Evolutionary conservation across 2,113 vertebrate genomes (phyloP).

Genomic region (Oreochromis niloticus): DNA sequence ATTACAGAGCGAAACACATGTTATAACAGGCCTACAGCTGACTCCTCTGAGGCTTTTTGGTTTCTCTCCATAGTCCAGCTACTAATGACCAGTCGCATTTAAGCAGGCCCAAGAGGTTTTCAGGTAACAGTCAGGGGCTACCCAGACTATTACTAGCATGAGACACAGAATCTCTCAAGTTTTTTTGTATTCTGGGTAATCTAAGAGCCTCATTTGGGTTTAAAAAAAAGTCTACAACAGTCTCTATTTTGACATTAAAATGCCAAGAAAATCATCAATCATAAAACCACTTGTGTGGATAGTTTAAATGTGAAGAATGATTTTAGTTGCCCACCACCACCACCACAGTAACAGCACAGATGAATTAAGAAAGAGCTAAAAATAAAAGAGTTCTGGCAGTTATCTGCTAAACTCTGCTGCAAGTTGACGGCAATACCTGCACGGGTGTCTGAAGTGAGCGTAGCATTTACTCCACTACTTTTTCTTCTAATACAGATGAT

Average conservation of each 20-base stretch:
- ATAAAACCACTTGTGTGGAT: neutral
- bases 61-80: no score
- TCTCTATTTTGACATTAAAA: neutral
- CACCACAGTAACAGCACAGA: neutral
- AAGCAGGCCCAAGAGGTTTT: neutral
- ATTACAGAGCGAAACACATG: neutral
- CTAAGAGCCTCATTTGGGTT: neutral
- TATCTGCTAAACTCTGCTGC: neutral
- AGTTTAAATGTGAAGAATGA: neutral
- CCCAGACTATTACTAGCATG: neutral
- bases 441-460: neutral
- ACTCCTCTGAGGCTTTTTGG: neutral
- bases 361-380: neutral
- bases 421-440: neutral
- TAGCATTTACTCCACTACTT: neutral
- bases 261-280: neutral
- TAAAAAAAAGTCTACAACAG: neutral
- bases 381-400: neutral
- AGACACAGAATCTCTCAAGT: neutral
- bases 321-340: neutral
- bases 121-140: neutral
- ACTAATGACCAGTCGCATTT: neutral
- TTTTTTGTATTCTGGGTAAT: neutral
- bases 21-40: neutral
- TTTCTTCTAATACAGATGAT: neutral